Percentiles rank a stretch among this genome's conserved stretches.
phyloP scores from a whole-genome alignment of 2,113 vertebrate species.

The Rousettus leschenaultii region DNA sequence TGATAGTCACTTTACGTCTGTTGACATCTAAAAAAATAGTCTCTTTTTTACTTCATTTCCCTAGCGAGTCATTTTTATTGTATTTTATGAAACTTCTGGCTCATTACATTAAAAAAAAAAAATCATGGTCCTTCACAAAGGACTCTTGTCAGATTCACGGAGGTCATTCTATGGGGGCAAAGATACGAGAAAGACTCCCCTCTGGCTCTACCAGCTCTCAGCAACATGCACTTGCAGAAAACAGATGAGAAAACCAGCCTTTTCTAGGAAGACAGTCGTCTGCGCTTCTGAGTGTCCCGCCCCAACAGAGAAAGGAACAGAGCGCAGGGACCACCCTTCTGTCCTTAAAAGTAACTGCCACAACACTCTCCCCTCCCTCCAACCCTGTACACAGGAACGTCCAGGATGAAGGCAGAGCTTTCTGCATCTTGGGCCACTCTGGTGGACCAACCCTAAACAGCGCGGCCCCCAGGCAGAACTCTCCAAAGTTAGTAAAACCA shows the following conservation, averaged over 20 bases:
- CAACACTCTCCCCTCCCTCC: background rate
- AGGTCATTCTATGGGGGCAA: background rate
- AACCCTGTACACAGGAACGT: background rate
- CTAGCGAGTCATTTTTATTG: background rate
- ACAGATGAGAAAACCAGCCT: background rate
- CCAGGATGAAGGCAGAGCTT: background rate
- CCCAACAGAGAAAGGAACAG: background rate
- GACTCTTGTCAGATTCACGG: background rate
- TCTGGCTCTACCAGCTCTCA: background rate
- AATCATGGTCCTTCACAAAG: background rate
- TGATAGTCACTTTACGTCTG: rapidly evolving
- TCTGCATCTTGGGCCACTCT: background rate
- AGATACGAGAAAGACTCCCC: background rate
- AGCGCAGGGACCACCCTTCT: rapidly evolving
- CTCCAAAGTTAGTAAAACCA: background rate
- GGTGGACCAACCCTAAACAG: background rate
- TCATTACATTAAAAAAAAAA: background rate
- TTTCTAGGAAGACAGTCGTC: background rate
- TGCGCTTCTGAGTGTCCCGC: background rate
- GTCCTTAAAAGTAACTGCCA: background rate
- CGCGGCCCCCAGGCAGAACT: background rate
- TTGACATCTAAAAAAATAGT: background rate
- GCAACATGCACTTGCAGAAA: background rate
- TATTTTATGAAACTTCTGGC: background rate
- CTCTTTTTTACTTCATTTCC: background rate